A percentile compares a stretch with the other conserved stretches of the same genome.
Evolutionary conservation across 2,797 vertebrate species (phyloP).

Genomic region (Kryptolebias ocellatus): DNA sequence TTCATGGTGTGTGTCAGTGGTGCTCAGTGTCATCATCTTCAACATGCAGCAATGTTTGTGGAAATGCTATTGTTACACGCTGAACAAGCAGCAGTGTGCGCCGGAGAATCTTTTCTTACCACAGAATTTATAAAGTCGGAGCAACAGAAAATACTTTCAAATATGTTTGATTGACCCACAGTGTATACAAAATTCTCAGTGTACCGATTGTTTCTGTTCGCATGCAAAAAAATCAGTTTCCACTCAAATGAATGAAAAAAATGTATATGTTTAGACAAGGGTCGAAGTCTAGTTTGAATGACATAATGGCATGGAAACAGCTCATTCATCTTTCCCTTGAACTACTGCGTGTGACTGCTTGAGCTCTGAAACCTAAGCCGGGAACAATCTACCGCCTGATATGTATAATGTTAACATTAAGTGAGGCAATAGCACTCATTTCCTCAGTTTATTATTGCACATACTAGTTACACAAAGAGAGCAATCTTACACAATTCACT

Average conservation of each 20-base stretch:
- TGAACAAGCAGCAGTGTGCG: neutral
- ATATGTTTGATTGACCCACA: slow-evolving; percentile 14
- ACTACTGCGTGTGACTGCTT: slow-evolving; percentile 24
- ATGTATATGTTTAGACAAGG: slow-evolving; percentile 38
- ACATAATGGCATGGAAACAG: slow-evolving; percentile 57
- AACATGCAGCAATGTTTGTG: slow-evolving; percentile 1
- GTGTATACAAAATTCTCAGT: slow-evolving; percentile 16
- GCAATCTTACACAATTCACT: slow-evolving; percentile 73
- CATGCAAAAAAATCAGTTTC: slow-evolving; percentile 35
- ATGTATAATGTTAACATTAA: slow-evolving; percentile 70
- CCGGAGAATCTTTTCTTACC: neutral
- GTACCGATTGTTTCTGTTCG: slow-evolving; percentile 24
- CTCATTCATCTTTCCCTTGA: slow-evolving; percentile 53
- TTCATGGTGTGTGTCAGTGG: slow-evolving; percentile 12
- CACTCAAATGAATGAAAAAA: slow-evolving; percentile 39
- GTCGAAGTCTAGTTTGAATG: slow-evolving; percentile 52
- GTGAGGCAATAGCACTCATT: slow-evolving; percentile 70
- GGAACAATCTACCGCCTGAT: slow-evolving; percentile 60
- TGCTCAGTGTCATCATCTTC: slow-evolving; percentile 17
- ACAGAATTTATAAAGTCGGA: neutral
- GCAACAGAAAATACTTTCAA: slow-evolving; percentile 1
- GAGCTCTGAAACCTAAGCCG: slow-evolving; percentile 62
- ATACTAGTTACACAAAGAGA: slow-evolving; percentile 68
- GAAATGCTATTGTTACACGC: slow-evolving; percentile 3
- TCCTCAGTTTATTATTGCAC: slow-evolving; percentile 78